These are phyloP conservation scores for Betta splendens DNA, from an alignment of 2,797 vertebrate genomes.

Conservation along the genomic window DNA sequence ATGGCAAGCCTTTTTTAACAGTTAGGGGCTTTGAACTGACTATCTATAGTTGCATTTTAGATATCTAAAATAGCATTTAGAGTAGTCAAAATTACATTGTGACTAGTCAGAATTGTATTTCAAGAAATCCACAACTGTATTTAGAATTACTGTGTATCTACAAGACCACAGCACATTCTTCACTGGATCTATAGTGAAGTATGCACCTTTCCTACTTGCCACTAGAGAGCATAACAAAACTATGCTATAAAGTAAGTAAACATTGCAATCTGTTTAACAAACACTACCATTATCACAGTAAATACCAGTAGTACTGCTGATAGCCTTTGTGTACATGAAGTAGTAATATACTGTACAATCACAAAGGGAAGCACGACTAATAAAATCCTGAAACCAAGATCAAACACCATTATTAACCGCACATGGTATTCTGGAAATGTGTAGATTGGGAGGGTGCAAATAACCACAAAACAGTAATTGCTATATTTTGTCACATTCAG, in stretches of 20 bases:
- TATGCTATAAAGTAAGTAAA: background rate
- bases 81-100: no score
- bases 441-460: background rate
- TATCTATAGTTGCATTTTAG: no score
- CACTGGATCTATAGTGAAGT: background rate
- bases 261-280: background rate
- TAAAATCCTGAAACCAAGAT: background rate
- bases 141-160: no score
- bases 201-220: conserved; percentile 31
- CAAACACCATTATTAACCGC: background rate
- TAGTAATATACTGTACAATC: background rate
- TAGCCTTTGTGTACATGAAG: accelerated
- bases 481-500: background rate
- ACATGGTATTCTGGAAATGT: background rate
- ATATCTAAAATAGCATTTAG: no score
- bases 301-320: no score
- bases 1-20: no score
- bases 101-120: no score
- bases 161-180: background rate
- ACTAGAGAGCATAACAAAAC: conserved; percentile 54
- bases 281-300: background rate
- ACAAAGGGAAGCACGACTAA: background rate
- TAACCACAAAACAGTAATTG: background rate
- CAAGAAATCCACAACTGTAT: no score
- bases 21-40: no score